Evolutionary conservation across 2,113 vertebrate genomes (phyloP), one percentile per base, ranked within the genome.

Genomic region (Pachyramphus minor): DNA sequence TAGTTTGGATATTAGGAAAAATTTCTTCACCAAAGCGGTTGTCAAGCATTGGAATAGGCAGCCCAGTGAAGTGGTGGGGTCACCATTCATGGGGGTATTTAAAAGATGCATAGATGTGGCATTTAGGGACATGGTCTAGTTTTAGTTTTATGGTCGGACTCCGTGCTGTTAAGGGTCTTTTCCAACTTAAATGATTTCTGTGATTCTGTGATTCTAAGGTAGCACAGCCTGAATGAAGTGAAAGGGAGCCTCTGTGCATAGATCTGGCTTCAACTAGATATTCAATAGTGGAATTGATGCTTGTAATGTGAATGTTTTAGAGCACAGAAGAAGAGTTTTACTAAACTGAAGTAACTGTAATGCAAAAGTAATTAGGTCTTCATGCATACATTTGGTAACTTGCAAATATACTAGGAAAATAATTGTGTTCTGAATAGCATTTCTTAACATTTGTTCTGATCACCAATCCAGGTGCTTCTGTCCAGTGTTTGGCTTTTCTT

Each of bases 41-140:
- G 19, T 30, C 19, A 67, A 39, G 20, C 37, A 12, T 17, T 45
- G 45, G 33, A 16, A 81, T 12, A 39, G 44, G 24, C 37, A n/a
- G 37, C 20, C 20, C 39, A 41, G 24, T 14, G 25, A 75, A 47
- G 45, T 31, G 24, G 6, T 41, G 11, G 20, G 39, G 14, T 68
- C n/a, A 53, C 16, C 8, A 11, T 68, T 68, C n/a, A 15, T 75
- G n/a, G 41, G 41, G 24, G 17, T 76, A 18, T 9, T 69, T 62
- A n/a, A 45, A 53, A 76, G 41, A 47, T 0, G 0, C 31, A 9
- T 25, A 22, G 33, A 25, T 41, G 20, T 47, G n/a, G 17, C n/a
- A 35, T 42, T 89, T 27, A 47, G 30, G 53, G 24, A 31, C 33
- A 18, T 18, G 20, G n/a, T 31, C 33, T 25, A 27, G 14, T 35